A percentile compares a stretch with the other conserved stretches of the same genome.
Evolutionary conservation across 2,797 vertebrate genomes (phyloP).

Genomic region (Steatocranus sp.): DNA sequence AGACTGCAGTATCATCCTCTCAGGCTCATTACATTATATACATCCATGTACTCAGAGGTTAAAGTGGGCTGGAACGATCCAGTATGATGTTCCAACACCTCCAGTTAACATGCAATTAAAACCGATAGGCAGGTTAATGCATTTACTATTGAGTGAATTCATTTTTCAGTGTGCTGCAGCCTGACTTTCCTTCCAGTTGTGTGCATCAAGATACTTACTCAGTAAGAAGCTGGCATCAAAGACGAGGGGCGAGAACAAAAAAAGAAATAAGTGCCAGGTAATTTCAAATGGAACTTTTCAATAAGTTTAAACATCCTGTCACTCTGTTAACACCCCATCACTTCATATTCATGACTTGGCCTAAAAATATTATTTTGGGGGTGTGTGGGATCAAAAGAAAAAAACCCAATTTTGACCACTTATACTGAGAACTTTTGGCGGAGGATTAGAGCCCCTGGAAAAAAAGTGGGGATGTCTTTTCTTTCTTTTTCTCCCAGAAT

Average conservation of each 20-base stretch:
- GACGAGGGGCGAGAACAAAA: not conserved
- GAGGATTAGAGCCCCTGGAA: not conserved
- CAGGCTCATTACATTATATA: not conserved
- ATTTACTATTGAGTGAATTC: not conserved
- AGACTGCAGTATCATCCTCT: not conserved
- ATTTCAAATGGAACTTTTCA: not conserved
- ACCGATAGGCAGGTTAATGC: not conserved
- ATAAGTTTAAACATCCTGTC: not conserved
- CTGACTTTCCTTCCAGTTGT: not conserved
- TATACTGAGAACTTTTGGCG: not conserved
- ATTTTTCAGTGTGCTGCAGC: not conserved
- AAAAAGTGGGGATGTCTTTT: not conserved
- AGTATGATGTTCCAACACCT: not conserved
- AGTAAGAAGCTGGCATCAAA: not conserved
- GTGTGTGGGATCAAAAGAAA: not conserved
- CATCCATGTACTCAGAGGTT: not conserved
- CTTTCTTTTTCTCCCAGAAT: not conserved
- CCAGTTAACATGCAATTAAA: not conserved
- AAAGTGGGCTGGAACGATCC: not conserved
- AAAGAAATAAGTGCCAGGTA: not conserved
- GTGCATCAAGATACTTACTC: not conserved
- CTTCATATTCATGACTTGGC: not conserved
- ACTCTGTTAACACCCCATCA: not conserved
- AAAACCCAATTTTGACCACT: fast-evolving
- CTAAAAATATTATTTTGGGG: not conserved